A percentile compares a stretch with the other conserved stretches of the same genome.
Conservation (phyloP, 2,888 invertebrate species). For the Drosophila siamana region DNA sequence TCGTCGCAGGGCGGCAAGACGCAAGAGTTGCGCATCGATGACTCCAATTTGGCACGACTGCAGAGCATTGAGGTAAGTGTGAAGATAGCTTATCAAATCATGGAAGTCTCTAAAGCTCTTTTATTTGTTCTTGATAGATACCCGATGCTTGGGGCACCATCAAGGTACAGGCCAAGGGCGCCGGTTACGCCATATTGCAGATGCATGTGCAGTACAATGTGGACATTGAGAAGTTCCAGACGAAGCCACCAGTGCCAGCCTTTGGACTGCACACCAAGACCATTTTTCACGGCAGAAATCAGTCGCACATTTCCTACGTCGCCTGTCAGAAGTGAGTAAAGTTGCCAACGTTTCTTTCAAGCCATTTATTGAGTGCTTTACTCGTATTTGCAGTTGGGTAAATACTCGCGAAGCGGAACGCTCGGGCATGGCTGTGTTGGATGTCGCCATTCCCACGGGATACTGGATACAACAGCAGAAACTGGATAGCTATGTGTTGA, state of each 20-base stretch:
- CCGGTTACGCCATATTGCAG: conserved; percentile 97
- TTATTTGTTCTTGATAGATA: conserved; percentile 87
- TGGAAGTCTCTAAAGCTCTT: too few relatives aligned
- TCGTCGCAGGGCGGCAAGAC: conserved; percentile 91
- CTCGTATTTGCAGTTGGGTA: conserved; percentile 89
- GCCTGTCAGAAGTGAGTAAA: conserved; percentile 92
- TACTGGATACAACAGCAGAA: conserved; percentile 96
- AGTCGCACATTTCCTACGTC: conserved; percentile 95
- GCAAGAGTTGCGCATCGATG: conserved; percentile 89
- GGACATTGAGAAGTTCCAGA: conserved; percentile 93
- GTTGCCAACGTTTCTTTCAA: not conserved
- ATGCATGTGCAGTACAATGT: conserved; percentile 97
- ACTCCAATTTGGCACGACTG: conserved; percentile 91
- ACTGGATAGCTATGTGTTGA: conserved; percentile 93
- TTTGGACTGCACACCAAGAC: conserved; percentile 92
- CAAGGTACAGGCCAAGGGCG: conserved; percentile 95
- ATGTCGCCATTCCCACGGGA: conserved; percentile 95
- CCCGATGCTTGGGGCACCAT: conserved; percentile 97
- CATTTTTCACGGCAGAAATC: conserved; percentile 94
- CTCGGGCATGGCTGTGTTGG: conserved; percentile 95
- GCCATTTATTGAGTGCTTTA: not conserved
- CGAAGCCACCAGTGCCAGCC: conserved; percentile 92
- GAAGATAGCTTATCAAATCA: not conserved
- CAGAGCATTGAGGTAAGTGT: conserved; percentile 90
- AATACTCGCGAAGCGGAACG: conserved; percentile 91